Conservation (phyloP, 2,888 invertebrate genomes). For the Dascillus cervinus region DNA sequence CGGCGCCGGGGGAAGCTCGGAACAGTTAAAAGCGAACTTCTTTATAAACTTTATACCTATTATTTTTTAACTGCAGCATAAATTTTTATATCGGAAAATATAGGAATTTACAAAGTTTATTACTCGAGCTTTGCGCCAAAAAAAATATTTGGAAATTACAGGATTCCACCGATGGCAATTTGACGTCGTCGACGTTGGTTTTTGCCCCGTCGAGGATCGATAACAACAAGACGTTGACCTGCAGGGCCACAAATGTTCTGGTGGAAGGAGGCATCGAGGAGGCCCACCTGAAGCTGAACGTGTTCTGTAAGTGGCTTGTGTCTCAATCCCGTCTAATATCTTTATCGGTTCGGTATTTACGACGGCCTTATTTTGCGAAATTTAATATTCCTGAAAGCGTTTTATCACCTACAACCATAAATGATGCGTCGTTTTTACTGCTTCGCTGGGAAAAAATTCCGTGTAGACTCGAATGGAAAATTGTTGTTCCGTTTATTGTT, state of each 20-base stretch:
- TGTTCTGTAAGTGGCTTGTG: conserved; percentile 90
- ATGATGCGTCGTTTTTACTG: too few relatives aligned
- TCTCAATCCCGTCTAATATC: too few relatives aligned
- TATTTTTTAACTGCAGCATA: conserved; percentile 16
- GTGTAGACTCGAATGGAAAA: too few relatives aligned
- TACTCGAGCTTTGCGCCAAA: not conserved
- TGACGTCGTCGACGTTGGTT: conserved; percentile 67
- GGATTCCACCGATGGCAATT: conserved; percentile 75
- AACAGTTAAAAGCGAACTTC: conserved; percentile 8
- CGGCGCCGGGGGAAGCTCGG: not conserved
- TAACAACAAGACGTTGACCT: conserved; percentile 70
- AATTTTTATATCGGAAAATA: conserved; percentile 11
- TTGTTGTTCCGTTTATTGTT: too few relatives aligned
- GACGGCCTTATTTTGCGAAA: too few relatives aligned
- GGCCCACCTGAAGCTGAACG: conserved; percentile 72
- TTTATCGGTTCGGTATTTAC: too few relatives aligned
- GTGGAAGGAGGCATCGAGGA: conserved; percentile 67
- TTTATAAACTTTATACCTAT: conserved; percentile 13
- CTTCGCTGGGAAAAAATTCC: too few relatives aligned
- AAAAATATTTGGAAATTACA: conserved; percentile 36
- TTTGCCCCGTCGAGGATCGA: conserved; percentile 71
- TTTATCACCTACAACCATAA: too few relatives aligned
- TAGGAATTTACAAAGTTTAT: not conserved
- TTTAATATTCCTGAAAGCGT: too few relatives aligned
- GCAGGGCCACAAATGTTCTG: conserved; percentile 71